These are phyloP conservation scores for Eulemur albifrons DNA, from an alignment of 2,797 vertebrate genomes.

Conservation along the genomic window DNA sequence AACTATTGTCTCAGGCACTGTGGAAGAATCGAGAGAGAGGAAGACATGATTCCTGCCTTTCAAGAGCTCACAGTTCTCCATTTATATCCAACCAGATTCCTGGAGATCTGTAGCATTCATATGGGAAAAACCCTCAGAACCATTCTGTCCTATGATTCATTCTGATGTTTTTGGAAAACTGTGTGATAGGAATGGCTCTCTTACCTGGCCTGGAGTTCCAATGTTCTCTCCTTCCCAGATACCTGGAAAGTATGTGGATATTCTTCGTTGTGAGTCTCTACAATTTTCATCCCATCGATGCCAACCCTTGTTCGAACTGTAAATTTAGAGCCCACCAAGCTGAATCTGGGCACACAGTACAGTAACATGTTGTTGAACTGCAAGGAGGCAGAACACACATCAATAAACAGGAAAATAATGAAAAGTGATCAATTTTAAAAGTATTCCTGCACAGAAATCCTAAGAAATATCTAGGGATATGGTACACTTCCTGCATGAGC, in stretches of 20 bases:
- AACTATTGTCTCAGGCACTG: neutral
- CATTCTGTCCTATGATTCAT: neutral
- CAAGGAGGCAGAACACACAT: neutral
- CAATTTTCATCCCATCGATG: conserved; percentile 95
- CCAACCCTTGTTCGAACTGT: conserved; percentile 94
- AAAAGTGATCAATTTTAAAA: neutral
- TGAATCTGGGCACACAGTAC: conserved; percentile 99
- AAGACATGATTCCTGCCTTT: neutral
- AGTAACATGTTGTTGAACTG: conserved; percentile 99
- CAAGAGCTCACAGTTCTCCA: neutral
- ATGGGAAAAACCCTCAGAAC: neutral
- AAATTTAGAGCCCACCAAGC: conserved; percentile 94
- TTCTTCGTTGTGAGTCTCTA: conserved; percentile 94
- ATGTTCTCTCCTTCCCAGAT: conserved; percentile 95
- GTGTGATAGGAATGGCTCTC: neutral
- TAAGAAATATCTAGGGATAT: neutral
- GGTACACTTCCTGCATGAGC: neutral
- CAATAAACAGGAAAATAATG: neutral
- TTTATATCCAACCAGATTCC: neutral
- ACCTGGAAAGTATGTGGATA: conserved; percentile 99
- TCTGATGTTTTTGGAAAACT: neutral
- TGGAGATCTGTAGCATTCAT: neutral
- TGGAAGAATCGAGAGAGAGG: neutral
- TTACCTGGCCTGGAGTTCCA: conserved; percentile 97
- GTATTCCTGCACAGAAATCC: neutral